Evolutionary conservation across 2,113 vertebrate species (phyloP), one percentile per base, ranked within the genome.

Genomic region (Indicator indicator): DNA sequence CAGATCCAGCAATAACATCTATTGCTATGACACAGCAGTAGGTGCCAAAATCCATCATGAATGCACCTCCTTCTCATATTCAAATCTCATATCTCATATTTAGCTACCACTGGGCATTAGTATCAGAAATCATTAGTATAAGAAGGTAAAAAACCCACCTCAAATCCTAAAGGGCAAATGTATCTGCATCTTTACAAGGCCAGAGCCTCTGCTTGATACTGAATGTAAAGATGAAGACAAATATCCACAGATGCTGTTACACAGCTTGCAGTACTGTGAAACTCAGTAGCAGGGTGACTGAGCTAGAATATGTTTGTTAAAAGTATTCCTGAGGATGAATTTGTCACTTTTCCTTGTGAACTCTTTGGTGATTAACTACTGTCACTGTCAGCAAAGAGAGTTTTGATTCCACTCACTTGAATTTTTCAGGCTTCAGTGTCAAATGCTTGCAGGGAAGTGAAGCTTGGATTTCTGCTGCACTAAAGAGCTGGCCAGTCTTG

Each of bases 111-210:
- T 58, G n/a, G 62, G 18, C 67, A 58, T 55, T 72, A 70, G 19
- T 62, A 70, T 16, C 59, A 73, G 27, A 82, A 79, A 90, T 63
- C 20, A 59, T 62, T 87, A 88, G 40, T 38, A 87, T 18, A 77
- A 83, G 75, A 92, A 73, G 16, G 36, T 55, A 60, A 81, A 85
- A 91, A 86, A 3, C 1, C 15, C n/a, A 54, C 17, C 27, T 11
- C 20, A 82, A 42, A 92, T 89, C 67, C 48, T 84, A 81, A 94
- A 95, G 63, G 70, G 83, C 46, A 83, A 80, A 83, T 32, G 23
- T 70, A 90, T 32, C 28, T 88, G 28, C 56, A 89, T 30, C 62
- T 84, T 81, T 92, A 85, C n/a, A 76, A 82, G 63, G 68, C 55
- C 71, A 87, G 46, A 79, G 30, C 8, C 52, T 78, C 73, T 65